Evolutionary conservation across 2,797 vertebrate species (phyloP).

Genomic region (Catamblyrhynchus diadema): DNA sequence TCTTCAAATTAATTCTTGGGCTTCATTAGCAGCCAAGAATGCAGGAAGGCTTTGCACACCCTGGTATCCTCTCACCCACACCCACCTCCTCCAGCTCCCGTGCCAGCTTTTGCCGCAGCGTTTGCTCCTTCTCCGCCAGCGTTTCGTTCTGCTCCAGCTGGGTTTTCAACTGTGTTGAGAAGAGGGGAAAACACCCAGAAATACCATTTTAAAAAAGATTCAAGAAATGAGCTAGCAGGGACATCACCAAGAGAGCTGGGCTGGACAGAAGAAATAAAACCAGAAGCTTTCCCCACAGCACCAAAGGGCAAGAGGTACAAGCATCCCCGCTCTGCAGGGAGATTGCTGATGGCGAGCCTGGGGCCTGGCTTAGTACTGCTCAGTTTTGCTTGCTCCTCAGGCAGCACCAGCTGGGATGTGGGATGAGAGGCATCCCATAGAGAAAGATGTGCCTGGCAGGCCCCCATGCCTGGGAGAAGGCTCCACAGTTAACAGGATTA

Average conservation of each 20-base stretch:
- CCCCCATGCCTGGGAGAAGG: neutral
- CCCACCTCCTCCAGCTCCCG: slow-evolving; percentile 86
- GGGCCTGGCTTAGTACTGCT: neutral
- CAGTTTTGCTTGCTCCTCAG: neutral
- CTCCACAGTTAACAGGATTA: neutral
- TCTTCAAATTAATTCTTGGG: neutral
- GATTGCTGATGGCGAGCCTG: fast-evolving
- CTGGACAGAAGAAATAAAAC: neutral
- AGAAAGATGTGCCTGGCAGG: neutral
- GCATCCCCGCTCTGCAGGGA: neutral
- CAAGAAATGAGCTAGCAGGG: neutral
- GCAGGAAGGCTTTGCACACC: neutral
- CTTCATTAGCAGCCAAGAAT: neutral
- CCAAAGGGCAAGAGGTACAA: neutral
- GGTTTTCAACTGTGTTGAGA: slow-evolving; percentile 74
- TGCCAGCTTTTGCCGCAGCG: slow-evolving; percentile 76
- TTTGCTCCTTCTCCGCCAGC: slow-evolving; percentile 77
- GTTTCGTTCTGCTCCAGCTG: slow-evolving; percentile 79
- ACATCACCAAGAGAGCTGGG: neutral
- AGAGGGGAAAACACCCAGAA: neutral
- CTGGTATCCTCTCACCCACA: fast-evolving
- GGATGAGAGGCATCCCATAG: neutral
- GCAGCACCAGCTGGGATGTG: neutral
- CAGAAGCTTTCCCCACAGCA: neutral
- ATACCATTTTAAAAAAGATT: neutral